These are phyloP conservation scores for Nyctalus aviator DNA, from an alignment of 2,797 vertebrate species.

Conservation along the genomic window DNA sequence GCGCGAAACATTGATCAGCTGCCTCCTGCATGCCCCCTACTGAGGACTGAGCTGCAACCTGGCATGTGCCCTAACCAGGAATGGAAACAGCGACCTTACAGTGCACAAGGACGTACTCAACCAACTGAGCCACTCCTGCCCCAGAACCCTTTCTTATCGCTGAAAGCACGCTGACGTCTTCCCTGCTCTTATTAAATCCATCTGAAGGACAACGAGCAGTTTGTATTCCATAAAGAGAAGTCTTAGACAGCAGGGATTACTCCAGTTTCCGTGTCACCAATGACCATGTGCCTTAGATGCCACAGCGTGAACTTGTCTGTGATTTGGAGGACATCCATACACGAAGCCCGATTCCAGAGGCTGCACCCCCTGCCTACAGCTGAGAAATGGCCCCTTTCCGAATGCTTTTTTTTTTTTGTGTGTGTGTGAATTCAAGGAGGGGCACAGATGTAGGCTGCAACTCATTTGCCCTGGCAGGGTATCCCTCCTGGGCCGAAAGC, in stretches of 20 bases:
- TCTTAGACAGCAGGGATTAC: background rate
- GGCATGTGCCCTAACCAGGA: background rate
- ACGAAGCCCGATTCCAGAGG: slow-evolving; percentile 21
- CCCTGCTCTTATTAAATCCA: slow-evolving; percentile 17
- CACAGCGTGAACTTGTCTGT: slow-evolving; percentile 25
- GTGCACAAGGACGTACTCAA: background rate
- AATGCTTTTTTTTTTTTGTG: background rate
- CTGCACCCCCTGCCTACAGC: background rate
- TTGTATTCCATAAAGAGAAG: background rate
- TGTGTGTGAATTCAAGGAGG: slow-evolving; percentile 22
- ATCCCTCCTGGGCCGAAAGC: background rate
- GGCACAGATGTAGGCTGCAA: background rate
- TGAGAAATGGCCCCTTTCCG: background rate
- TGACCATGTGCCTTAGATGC: background rate
- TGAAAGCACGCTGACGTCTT: slow-evolving; percentile 40
- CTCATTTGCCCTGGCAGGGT: background rate
- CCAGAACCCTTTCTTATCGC: slow-evolving; percentile 51
- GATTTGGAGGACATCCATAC: slow-evolving; percentile 46
- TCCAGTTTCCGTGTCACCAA: slow-evolving; percentile 35
- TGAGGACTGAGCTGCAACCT: background rate
- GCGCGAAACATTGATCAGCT: background rate
- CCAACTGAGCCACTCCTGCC: background rate
- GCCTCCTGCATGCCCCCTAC: background rate
- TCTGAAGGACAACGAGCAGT: slow-evolving; percentile 3
- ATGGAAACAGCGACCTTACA: background rate